Percentiles rank a stretch among this genome's conserved stretches.
Conservation (phyloP, 2,113 vertebrate species). For the Melanostigma gelatinosum region DNA sequence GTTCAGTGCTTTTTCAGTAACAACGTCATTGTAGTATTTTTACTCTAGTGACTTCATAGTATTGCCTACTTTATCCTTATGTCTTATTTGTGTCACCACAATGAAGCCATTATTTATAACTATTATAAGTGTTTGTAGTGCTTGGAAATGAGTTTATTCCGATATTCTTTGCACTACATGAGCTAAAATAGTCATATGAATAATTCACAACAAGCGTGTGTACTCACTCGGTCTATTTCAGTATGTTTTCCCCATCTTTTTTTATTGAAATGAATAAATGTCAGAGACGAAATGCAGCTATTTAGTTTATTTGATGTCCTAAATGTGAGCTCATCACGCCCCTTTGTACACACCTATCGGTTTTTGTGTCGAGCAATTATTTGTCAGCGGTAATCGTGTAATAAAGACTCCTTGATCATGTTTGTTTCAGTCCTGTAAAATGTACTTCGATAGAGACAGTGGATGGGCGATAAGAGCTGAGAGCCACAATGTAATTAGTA, state of each 20-base stretch:
- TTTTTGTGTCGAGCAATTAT: conserved; percentile 59
- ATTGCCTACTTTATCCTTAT: background rate
- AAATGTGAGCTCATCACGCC: conserved; percentile 22
- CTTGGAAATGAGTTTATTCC: background rate
- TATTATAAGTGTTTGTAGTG: background rate
- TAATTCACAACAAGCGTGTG: background rate
- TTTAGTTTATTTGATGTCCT: background rate
- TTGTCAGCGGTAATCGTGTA: conserved; percentile 61
- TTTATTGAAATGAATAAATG: background rate
- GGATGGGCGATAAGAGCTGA: conserved; percentile 71
- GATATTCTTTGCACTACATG: background rate
- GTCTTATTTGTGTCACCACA: background rate
- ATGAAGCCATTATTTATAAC: background rate
- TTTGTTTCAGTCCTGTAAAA: conserved; percentile 73
- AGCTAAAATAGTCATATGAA: background rate
- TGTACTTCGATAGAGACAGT: conserved; percentile 73
- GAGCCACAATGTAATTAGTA: conserved; percentile 77
- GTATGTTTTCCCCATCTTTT: background rate
- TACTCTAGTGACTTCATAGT: no score
- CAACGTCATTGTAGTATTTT: background rate
- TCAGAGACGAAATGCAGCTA: background rate
- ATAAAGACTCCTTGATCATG: conserved; percentile 80
- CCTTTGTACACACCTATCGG: conserved; percentile 35
- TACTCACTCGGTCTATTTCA: background rate
- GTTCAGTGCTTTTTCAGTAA: background rate